Evolutionary conservation across 2,113 vertebrate species (phyloP).

Genomic region (Oryzias woworae): DNA sequence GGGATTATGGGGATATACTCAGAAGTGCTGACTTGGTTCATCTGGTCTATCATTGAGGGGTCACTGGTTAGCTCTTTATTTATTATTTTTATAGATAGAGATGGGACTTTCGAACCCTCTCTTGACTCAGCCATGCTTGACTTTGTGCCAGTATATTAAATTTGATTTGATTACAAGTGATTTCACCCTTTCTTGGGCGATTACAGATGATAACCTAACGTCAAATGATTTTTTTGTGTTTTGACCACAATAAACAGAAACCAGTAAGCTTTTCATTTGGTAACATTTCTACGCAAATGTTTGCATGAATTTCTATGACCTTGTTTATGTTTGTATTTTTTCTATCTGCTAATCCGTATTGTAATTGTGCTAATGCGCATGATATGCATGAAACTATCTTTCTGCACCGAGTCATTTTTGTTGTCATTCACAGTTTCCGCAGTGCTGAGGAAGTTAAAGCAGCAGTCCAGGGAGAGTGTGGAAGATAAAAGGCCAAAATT

Average conservation of each 20-base stretch:
- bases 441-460: conserved; percentile 93
- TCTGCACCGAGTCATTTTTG: not conserved
- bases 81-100: not conserved
- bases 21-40: conserved; percentile 11
- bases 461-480: conserved; percentile 96
- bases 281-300: too few species aligned
- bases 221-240: too few species aligned
- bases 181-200: too few species aligned
- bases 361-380: too few species aligned
- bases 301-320: too few species aligned
- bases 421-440: conserved; percentile 83
- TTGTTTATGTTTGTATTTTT: too few species aligned
- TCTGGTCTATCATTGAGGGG: conserved; percentile 7
- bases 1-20: not conserved
- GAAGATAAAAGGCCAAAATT: conserved; percentile 95
- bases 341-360: too few species aligned
- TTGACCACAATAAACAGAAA: too few species aligned
- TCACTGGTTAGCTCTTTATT: conserved; percentile 2
- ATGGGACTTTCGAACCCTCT: not conserved
- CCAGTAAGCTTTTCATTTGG: too few species aligned
- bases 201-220: too few species aligned
- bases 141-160: conserved; percentile 1
- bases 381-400: not conserved
- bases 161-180: not conserved
- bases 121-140: conserved; percentile 6